Conservation (phyloP, 23 tunicate genomes). For the Clavelina lepadiformis region DNA sequence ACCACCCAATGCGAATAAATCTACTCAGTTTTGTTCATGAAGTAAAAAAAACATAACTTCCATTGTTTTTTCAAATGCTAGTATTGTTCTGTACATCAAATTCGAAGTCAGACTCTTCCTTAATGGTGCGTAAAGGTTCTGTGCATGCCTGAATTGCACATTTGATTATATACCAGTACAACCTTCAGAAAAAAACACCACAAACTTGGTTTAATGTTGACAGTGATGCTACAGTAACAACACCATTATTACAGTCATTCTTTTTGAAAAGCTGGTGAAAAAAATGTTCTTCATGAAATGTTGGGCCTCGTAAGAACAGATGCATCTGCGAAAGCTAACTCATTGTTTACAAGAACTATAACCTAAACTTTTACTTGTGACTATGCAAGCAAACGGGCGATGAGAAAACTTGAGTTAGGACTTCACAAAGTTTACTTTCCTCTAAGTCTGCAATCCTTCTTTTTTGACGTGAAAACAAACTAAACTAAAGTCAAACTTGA, state of each 20-base stretch:
- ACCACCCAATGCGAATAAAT: too few relatives aligned
- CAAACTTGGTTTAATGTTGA: constrained; percentile 82
- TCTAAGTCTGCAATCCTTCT: constrained; percentile 47
- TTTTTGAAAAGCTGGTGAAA: constrained; percentile 5
- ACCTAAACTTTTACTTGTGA: constrained; percentile 74
- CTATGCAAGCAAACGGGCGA: constrained; percentile 56
- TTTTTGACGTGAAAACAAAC: constrained; percentile 65
- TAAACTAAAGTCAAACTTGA: constrained; percentile 82
- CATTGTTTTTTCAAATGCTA: background rate
- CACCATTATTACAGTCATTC: constrained; percentile 55
- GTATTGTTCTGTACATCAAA: background rate
- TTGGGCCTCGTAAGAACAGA: constrained; percentile 47
- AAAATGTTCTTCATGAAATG: constrained; percentile 24
- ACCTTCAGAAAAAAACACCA: constrained; percentile 48
- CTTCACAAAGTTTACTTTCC: constrained; percentile 64
- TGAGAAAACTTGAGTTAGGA: constrained; percentile 48
- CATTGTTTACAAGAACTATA: constrained; percentile 64
- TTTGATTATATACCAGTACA: constrained; percentile 41
- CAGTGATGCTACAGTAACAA: constrained; percentile 71
- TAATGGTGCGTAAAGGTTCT: constrained; percentile 32
- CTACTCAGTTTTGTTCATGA: too few relatives aligned
- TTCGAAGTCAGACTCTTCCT: constrained; percentile 39
- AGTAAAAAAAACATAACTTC: too few relatives aligned
- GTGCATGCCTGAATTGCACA: constrained; percentile 57
- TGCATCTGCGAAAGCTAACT: constrained; percentile 64